These are phyloP conservation scores for Megalops cyprinoides DNA, from an alignment of 2,797 vertebrate genomes.

Conservation along the genomic window DNA sequence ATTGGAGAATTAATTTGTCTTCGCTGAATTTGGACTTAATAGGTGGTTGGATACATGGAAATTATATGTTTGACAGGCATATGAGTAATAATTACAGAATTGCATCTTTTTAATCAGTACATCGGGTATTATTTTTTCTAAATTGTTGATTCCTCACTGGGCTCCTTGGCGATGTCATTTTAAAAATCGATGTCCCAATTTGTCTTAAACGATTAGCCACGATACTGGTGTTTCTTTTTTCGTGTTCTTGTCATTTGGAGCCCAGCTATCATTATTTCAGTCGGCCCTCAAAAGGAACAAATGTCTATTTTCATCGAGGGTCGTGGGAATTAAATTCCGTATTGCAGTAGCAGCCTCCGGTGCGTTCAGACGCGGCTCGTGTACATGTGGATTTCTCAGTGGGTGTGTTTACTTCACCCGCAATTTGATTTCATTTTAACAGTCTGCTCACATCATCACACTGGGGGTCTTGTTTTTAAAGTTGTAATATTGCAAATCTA, in stretches of 20 bases:
- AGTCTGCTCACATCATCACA: slow-evolving; percentile 6
- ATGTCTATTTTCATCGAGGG: neutral
- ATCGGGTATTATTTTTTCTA: neutral
- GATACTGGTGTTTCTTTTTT: neutral
- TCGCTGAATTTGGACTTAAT: neutral
- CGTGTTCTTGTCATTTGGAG: neutral
- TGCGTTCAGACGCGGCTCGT: slow-evolving; percentile 39
- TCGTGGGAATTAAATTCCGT: slow-evolving; percentile 26
- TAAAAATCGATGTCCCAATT: slow-evolving; percentile 13
- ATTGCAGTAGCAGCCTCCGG: slow-evolving; percentile 38
- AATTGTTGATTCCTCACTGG: slow-evolving; percentile 18
- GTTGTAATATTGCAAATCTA: slow-evolving; percentile 7
- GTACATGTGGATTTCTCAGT: slow-evolving; percentile 31
- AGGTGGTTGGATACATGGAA: neutral
- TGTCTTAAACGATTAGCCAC: slow-evolving; percentile 7
- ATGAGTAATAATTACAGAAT: neutral
- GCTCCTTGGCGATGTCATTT: slow-evolving; percentile 7
- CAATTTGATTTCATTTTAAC: slow-evolving; percentile 2
- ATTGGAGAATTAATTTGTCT: neutral
- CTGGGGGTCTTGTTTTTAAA: slow-evolving; percentile 22
- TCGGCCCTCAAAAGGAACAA: neutral
- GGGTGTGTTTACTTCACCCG: slow-evolving; percentile 29
- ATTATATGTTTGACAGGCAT: neutral
- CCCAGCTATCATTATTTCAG: neutral
- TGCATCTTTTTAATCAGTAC: slow-evolving; percentile 9